These are phyloP conservation scores for Cuniculus paca DNA, from an alignment of 2,797 vertebrate genomes.

Conservation along the genomic window DNA sequence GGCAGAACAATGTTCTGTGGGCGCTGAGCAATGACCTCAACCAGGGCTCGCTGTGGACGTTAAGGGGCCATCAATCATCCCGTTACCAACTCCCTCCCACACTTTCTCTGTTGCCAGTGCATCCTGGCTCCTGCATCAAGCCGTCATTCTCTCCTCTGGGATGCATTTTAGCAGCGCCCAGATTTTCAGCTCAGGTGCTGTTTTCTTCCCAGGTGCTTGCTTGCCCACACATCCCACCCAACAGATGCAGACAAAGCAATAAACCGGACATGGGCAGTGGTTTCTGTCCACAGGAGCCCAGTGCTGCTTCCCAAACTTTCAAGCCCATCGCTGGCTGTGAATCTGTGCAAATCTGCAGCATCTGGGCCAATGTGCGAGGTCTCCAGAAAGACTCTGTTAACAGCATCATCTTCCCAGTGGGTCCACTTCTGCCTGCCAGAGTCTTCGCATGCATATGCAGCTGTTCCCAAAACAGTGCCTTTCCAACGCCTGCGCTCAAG, in stretches of 20 bases:
- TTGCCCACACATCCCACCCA: accelerated
- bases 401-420: background rate
- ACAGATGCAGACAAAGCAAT: background rate
- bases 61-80: background rate
- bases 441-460: background rate
- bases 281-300: background rate
- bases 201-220: background rate
- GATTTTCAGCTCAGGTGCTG: background rate
- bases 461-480: background rate
- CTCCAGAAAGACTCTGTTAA: background rate
- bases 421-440: background rate
- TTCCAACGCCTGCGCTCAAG: too few species aligned
- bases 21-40: accelerated
- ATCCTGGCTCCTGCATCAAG: background rate
- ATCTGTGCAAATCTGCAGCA: background rate
- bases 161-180: background rate
- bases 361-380: accelerated
- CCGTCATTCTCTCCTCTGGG: background rate
- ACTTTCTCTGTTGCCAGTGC: background rate
- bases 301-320: background rate
- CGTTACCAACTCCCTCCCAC: accelerated
- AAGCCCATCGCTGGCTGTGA: background rate
- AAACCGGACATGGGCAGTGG: background rate
- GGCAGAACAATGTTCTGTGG: background rate
- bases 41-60: background rate